Conservation (phyloP, 2,797 vertebrate species). For the Ceryle rudis region DNA sequence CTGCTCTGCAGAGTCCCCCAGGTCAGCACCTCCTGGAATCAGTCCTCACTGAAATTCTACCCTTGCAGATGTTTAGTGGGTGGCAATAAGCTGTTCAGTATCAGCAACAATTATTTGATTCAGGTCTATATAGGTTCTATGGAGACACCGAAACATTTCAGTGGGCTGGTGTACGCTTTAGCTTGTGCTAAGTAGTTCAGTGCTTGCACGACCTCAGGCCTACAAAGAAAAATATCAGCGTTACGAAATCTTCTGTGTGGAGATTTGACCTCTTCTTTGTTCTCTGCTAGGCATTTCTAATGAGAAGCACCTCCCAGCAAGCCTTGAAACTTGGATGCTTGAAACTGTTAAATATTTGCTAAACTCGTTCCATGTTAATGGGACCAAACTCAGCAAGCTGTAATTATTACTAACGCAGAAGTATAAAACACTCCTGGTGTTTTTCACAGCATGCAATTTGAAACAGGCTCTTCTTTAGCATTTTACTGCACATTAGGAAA, state of each 20-base stretch:
- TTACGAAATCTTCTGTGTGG: not conserved
- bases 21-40: not conserved
- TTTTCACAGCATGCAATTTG: too few species aligned
- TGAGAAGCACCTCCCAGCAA: not conserved
- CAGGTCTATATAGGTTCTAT: not conserved
- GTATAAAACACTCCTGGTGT: not conserved
- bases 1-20: not conserved
- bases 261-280: not conserved
- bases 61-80: not conserved
- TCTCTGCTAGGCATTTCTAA: not conserved
- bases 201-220: not conserved
- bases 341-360: not conserved
- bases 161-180: not conserved
- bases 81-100: not conserved
- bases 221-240: not conserved
- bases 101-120: not conserved
- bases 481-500: not conserved
- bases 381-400: not conserved
- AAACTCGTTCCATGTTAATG: not conserved
- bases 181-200: not conserved
- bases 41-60: rapidly evolving
- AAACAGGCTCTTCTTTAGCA: rapidly evolving
- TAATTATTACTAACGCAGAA: not conserved
- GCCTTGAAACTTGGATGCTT: not conserved
- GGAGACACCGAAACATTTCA: not conserved